These are phyloP conservation scores for Noctilio leporinus DNA, from an alignment of 2,113 vertebrate genomes.

Conservation along the genomic window DNA sequence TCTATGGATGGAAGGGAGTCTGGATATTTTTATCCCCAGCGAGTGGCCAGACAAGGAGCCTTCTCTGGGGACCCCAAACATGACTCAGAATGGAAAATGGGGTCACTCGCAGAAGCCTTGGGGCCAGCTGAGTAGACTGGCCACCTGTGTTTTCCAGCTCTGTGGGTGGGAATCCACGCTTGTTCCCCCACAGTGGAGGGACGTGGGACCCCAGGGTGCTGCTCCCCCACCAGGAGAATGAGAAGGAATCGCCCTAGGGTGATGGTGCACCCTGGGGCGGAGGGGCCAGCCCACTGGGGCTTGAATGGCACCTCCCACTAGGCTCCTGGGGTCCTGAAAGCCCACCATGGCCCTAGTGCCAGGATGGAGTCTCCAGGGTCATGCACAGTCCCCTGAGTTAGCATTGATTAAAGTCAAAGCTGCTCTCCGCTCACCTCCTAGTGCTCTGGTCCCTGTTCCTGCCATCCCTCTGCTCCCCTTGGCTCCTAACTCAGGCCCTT, in stretches of 20 bases:
- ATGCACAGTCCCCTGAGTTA: accelerated
- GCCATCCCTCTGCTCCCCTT: accelerated
- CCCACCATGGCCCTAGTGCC: accelerated
- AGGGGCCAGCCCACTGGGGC: background rate
- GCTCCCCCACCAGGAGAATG: background rate
- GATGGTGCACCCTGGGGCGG: accelerated
- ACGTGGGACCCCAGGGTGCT: too few species aligned
- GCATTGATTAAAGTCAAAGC: background rate
- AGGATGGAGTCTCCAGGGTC: background rate
- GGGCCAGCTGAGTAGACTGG: background rate
- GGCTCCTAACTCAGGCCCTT: background rate
- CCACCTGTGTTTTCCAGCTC: background rate
- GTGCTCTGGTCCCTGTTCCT: too few species aligned
- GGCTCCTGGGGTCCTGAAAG: background rate
- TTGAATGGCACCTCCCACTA: too few species aligned
- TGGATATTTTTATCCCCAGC: background rate
- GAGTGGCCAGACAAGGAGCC: background rate
- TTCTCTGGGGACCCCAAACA: background rate
- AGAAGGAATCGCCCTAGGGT: background rate
- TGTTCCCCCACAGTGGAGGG: background rate
- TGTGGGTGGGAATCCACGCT: background rate
- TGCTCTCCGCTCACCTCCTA: accelerated
- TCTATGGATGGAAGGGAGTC: background rate
- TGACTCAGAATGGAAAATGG: background rate
- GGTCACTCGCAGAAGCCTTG: background rate